Evolutionary conservation across 1,140 invertebrate species (phyloP).

Genomic region (Trichoplusia ni): DNA sequence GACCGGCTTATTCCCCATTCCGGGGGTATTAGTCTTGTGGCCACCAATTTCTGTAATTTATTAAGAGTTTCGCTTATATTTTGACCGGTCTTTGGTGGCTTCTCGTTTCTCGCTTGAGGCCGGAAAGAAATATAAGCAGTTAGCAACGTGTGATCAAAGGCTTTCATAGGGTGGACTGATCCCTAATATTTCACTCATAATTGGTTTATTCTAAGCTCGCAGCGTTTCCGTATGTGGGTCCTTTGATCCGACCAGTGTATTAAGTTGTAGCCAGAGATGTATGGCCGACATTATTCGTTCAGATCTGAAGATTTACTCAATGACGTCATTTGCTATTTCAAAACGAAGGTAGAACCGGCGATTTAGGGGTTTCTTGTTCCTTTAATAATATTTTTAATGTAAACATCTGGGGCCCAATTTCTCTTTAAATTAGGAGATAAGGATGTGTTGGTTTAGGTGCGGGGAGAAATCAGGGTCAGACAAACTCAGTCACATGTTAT

Average conservation of each 20-base stretch:
- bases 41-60: slow-evolving; percentile 79
- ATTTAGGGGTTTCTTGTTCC: slow-evolving; percentile 42
- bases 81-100: slow-evolving; percentile 66
- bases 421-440: not conserved
- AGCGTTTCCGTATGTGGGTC: slow-evolving; percentile 73
- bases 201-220: slow-evolving; percentile 81
- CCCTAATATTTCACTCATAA: slow-evolving; percentile 82
- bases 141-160: slow-evolving; percentile 73
- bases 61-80: slow-evolving; percentile 58
- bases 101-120: slow-evolving; percentile 64
- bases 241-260: slow-evolving; percentile 79
- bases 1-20: slow-evolving; percentile 76
- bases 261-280: slow-evolving; percentile 71
- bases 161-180: slow-evolving; percentile 66
- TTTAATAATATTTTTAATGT: slow-evolving; percentile 37
- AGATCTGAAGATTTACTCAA: slow-evolving; percentile 67
- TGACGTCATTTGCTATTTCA: slow-evolving; percentile 54
- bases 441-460: not conserved
- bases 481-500: too few relatives aligned
- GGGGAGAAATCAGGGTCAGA: too few relatives aligned
- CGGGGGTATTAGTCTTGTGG: slow-evolving; percentile 73
- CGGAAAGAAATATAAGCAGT: slow-evolving; percentile 72
- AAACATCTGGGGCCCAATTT: slow-evolving; percentile 14
- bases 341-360: slow-evolving; percentile 42
- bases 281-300: slow-evolving; percentile 70